Evolutionary conservation across 2,113 vertebrate genomes (phyloP).

Genomic region (Centrocercus urophasianus): DNA sequence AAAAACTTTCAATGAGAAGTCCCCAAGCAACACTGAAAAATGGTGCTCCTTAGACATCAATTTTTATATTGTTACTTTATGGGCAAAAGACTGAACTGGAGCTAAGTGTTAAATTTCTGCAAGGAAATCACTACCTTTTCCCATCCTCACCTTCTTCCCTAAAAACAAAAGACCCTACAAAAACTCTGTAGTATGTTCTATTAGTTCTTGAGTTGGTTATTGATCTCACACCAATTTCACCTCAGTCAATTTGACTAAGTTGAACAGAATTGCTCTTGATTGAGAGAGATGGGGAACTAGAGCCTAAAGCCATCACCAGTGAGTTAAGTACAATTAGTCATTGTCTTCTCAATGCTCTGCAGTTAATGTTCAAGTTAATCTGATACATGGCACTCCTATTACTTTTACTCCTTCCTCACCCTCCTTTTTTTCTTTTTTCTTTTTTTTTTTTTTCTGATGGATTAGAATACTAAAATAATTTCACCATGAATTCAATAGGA

Average conservation of each 20-base stretch:
- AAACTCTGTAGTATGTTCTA: background rate
- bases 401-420: background rate
- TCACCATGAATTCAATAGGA: background rate
- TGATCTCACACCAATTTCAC: background rate
- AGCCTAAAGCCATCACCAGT: background rate
- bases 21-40: background rate
- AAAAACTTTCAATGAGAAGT: background rate
- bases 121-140: background rate
- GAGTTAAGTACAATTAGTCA: slow-evolving; percentile 12
- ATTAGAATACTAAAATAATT: background rate
- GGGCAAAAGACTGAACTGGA: background rate
- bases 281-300: background rate
- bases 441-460: background rate
- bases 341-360: background rate
- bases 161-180: background rate
- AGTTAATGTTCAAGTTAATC: slow-evolving; percentile 4
- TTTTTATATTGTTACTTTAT: background rate
- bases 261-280: background rate
- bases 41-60: background rate
- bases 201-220: background rate
- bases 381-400: background rate
- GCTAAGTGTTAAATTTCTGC: slow-evolving; percentile 3
- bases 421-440: no score
- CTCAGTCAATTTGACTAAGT: slow-evolving; percentile 17
- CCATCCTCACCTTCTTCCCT: background rate